Evolutionary conservation across 1,140 invertebrate species (phyloP), one percentile per base, ranked within the genome.

Genomic region (Dendroctonus ponderosae): DNA sequence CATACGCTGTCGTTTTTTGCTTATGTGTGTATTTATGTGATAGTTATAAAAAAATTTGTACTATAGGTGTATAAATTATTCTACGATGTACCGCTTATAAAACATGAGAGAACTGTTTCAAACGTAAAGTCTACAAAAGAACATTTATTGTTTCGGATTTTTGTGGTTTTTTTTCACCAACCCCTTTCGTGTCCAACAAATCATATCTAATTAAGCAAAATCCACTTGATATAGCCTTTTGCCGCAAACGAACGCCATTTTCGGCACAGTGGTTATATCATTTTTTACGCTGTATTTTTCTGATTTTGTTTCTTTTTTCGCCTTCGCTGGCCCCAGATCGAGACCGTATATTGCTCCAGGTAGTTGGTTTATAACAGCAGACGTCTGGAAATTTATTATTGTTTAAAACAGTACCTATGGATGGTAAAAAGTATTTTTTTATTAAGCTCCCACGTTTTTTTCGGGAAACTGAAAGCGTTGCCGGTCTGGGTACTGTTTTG

Each of bases 21-120:
- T 75, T 75, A 75, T 72, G 75, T 76, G 73, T 74, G 73, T 74
- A 76, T 74, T 71, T 75, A 75, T 78, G 76, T 78, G 76, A 78
- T 78, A 78, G 74, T 59, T 62, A 71, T 56, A 38, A 42, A 15
- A 15, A 12, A 8, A 66, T 77, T 78, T 78, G 74, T 78, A 78
- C 73, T 69, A 77, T 77, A 75, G 72, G 53, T 72, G 71, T 75
- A n/a, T n/a, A 73, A 75, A 76, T 68, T 69, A 72, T 73, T 62
- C 61, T 68, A 62, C 66, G 65, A 72, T 71, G 72, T 75, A 75
- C 70, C 65, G 72, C 71, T 75, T 73, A 68, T 49, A 68, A 68
- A 62, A 61, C 39, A 67, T 61, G 59, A 69, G 57, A 70, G 62
- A 72, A 66, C 67, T 72, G 66, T 72, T 72, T 63, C 65, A 65